Percentiles rank a stretch among this genome's conserved stretches.
phyloP scores from a whole-genome alignment of 2,113 vertebrate species.

The Butorides virescens region DNA sequence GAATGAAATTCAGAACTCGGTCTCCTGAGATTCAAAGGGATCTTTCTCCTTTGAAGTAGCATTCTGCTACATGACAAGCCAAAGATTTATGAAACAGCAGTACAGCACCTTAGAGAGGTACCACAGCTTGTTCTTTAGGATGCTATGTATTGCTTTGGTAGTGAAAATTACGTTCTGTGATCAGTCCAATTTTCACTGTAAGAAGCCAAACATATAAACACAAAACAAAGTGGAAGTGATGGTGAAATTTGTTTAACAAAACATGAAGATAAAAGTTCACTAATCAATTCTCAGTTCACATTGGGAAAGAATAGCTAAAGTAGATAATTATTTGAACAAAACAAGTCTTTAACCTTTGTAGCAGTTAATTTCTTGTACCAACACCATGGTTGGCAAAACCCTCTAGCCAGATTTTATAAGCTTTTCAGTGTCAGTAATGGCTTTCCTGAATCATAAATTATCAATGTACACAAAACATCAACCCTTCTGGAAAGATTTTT shows the following conservation, averaged over 20 bases:
- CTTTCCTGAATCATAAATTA: neutral
- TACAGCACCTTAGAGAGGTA: neutral
- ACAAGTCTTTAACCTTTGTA: neutral
- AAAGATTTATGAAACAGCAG: neutral
- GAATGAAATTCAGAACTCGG: neutral
- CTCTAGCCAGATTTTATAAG: neutral
- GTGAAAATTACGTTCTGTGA: neutral
- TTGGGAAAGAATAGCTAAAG: neutral
- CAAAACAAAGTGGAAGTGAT: neutral
- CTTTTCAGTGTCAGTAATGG: neutral
- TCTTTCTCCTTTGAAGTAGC: conserved; percentile 2
- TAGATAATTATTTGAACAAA: neutral
- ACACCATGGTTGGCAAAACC: neutral
- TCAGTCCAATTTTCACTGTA: neutral
- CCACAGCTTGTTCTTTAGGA: neutral
- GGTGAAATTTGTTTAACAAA: neutral
- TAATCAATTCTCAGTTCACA: neutral
- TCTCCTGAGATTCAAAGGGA: conserved; percentile 19
- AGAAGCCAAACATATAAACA: neutral
- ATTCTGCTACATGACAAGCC: neutral
- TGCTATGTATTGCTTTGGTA: neutral
- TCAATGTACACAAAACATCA: neutral
- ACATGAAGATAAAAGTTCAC: neutral
- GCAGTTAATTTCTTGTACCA: neutral
- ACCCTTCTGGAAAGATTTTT: neutral